Base-by-base conservation (phyloP, 2,797 vertebrate genomes). In the Limnodromus scolopaceus region DNA sequence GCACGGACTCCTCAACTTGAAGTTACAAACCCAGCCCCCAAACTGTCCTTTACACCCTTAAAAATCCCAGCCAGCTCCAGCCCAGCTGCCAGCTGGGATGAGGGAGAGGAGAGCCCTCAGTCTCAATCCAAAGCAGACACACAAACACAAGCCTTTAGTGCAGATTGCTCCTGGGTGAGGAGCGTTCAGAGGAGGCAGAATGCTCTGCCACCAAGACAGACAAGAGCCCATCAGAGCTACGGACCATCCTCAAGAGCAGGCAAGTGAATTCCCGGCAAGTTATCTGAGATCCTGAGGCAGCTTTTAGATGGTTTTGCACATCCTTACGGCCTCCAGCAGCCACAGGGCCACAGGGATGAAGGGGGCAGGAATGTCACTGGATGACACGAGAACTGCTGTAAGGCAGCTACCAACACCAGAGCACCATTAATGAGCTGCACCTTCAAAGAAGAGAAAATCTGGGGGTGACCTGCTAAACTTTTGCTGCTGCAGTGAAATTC, bases 321-420 rank as follows among this genome's bases (percentile, higher is more conserved):
- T 3, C 22, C 38, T 39, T 72, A 54, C 13, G 25, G 20, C n/a
- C 46, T 65, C 32, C 51, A 80, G 76, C n/a, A 66, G 18, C 16
- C 2, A 1, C 10, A 70, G 60, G 36, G 51, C 51, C 1, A 1
- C 0, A 16, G 17, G n/a, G 17, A 28, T 13, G 34, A 28, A 5
- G 2, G 10, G 25, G 24, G 28, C 0, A 0, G 10, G 20, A 32
- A 15, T 15, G 45, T 23, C 45, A 39, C 30, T 27, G 46, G 63
- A 11, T 34, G 39, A n/a, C n/a, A 60, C 0, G 2, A 51, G 45
- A n/a, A 24, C 30, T 51, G 58, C 27, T 32, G 2, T 10, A 38
- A 46, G 63, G 34, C 64, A 53, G 18, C 43, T 79, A 14, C 32
- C 51, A 55, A 24, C 36, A 58, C 24, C 63, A 9, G 8, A 28